Evolutionary conservation across 2,888 invertebrate genomes (phyloP).

Genomic region (Drosophila testacea): DNA sequence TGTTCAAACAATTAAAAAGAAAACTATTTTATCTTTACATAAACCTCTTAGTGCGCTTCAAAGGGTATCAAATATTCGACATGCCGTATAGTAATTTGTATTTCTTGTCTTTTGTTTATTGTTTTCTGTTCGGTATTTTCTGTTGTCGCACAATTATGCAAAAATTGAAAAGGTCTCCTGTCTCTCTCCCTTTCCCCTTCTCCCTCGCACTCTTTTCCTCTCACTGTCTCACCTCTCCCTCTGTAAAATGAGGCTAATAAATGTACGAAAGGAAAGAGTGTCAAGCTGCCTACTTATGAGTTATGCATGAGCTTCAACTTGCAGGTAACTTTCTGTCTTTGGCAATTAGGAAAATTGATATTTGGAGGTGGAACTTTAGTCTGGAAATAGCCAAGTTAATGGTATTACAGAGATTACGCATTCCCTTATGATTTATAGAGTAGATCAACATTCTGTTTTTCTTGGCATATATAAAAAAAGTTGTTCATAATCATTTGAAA

Average conservation of each 20-base stretch:
- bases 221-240: constrained; percentile 14
- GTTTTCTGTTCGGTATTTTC: constrained; percentile 32
- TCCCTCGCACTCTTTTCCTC: constrained; percentile 5
- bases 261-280: constrained; percentile 33
- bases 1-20: too few species aligned
- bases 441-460: constrained; percentile 5
- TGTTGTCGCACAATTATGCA: constrained; percentile 68
- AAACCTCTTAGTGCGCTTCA: too few species aligned
- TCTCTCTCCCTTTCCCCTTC: constrained; percentile 13
- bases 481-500: constrained; percentile 15
- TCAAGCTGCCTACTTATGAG: constrained; percentile 55
- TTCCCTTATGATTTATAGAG: constrained; percentile 28
- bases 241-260: constrained; percentile 58
- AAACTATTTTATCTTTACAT: too few species aligned
- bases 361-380: constrained; percentile 9
- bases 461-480: too few species aligned
- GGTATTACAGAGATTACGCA: constrained; percentile 18
- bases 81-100: too few species aligned
- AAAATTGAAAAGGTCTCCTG: constrained; percentile 45
- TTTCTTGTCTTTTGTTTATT: constrained; percentile 49
- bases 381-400: constrained; percentile 17
- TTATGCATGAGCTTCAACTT: constrained; percentile 68
- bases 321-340: constrained; percentile 12
- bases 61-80: too few species aligned
- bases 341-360: constrained; percentile 62